Base-by-base conservation (phyloP, 2,888 invertebrate species). In the Lithophane semibrunnea region DNA sequence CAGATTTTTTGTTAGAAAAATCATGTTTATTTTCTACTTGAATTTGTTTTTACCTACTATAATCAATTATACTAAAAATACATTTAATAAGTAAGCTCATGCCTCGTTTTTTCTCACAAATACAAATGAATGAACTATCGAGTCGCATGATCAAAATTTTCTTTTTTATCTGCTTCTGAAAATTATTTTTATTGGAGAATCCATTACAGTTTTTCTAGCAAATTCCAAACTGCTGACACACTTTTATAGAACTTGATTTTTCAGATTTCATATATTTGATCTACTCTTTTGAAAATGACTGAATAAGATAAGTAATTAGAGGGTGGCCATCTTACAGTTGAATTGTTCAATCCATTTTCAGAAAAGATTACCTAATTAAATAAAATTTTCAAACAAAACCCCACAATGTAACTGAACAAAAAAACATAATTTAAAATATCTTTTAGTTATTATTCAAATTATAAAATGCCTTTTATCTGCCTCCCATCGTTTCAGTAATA, bases 401-500 rank as follows among this genome's bases (percentile, higher is more conserved):
- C 70, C 63, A 60, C 47, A 18, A 49, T 24, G 29, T 56, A 29
- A 67, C 47, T 3, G 24, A 75, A 67, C 47, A 61, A 70, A 42
- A 66, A 64, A 68, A 61, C 24, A 42, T 12, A 1, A 52, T 54
- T 66, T 58, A 54, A 77, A 76, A 75, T 54, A 63, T 29, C 52
- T 73, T 73, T 68, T 66, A 47, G 70, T 73, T 70, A 58, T 74
- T 60, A 79, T 83, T 80, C 54, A 73, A 83, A 80, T 83, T 74
- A 77, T 69, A 74, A 86, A 83, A 85, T 81, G 68, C 74, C 63
- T 81, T 84, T 85, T 85, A 71, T 81, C 75, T 77, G 83, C 68
- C 64, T 79, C 60, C 77, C 71, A 78, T 79, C 78, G 77, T 76
- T 77, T 54, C 82, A 72, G 73, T 87, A 63, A 79, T 80, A 83